Conservation (phyloP, 2,888 invertebrate species). For the Malacosoma neustria region DNA sequence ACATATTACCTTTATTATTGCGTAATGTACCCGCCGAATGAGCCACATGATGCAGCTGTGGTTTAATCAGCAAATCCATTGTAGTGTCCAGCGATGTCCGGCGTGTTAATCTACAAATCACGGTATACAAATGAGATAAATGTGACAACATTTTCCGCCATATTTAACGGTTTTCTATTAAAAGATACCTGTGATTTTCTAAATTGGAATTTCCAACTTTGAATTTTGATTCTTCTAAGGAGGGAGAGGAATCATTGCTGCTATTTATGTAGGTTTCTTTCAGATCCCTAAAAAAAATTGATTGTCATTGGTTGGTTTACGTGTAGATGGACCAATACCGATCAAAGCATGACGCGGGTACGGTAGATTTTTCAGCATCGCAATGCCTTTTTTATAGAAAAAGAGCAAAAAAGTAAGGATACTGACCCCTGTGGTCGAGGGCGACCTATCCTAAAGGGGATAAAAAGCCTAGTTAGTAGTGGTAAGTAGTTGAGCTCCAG, state of each 20-base stretch:
- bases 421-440: neutral
- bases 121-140: conserved; percentile 1
- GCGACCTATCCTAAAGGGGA: neutral
- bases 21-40: conserved; percentile 63
- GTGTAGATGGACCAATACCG: too few relatives aligned
- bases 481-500: too few relatives aligned
- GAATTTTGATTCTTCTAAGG: conserved; percentile 23
- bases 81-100: conserved; percentile 53
- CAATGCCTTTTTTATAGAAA: too few relatives aligned
- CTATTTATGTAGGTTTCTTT: conserved; percentile 57
- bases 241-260: conserved; percentile 28
- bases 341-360: too few relatives aligned
- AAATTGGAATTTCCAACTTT: conserved; percentile 27
- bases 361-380: too few relatives aligned
- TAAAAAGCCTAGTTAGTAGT: neutral
- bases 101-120: conserved; percentile 35
- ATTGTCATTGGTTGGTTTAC: too few relatives aligned
- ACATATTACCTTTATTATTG: conserved; percentile 40
- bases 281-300: conserved; percentile 61
- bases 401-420: too few relatives aligned
- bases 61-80: conserved; percentile 41
- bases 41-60: conserved; percentile 34
- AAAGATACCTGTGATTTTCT: conserved; percentile 42
- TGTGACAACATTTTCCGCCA: neutral
- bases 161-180: conserved; percentile 1